Evolutionary conservation across 37 sponge, comb jelly and placozoan species (phyloP), one percentile per base, ranked within the genome.

Genomic region (Diacarnus erythraeanus): DNA sequence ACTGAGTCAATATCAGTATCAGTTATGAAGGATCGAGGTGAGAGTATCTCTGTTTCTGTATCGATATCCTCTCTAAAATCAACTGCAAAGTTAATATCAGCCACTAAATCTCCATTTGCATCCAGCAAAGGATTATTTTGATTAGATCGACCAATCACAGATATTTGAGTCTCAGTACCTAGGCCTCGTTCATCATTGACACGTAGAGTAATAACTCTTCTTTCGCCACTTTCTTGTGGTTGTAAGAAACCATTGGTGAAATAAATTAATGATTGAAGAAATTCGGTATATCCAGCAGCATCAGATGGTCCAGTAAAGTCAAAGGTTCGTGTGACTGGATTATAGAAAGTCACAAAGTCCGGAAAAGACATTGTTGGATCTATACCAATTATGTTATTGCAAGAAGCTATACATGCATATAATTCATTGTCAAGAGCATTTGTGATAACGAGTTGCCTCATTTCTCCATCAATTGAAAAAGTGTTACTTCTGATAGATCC

Each of bases 321-420:
- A 29, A 87, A 63, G 17, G 56, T 38, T 21, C 88, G 59, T 4
- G 69, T 37, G 21, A 76, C 88, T 33, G 88, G 88, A 38, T 87
- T 66, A 27, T 77, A 87, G 43, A 76, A 72, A 15, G 74, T 74
- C 0, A 29, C n/a, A 31, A 80, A 71, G 37, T 30, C 22, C 2
- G 70, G 39, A 3, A 64, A 31, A 33, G 76, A 37, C 2, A 20
- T 22, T 5, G 34, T 27, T 0, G 72, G 54, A 35, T 76, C 77
- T 20, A 70, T 21, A 37, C 38, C 70, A 23, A 87, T 77, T 0
- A 25, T 0, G 54, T 76, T 68, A 44, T 76, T 76, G 54, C 88
- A 87, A 31, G 88, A 87, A 18, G 81, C 88, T 4, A 87, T 70
- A 44, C 88, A 87, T 29, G 37, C 81, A 69, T 77, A 81, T 23